Conservation (phyloP, 2,888 invertebrate species). For the Coenonympha arcania region DNA sequence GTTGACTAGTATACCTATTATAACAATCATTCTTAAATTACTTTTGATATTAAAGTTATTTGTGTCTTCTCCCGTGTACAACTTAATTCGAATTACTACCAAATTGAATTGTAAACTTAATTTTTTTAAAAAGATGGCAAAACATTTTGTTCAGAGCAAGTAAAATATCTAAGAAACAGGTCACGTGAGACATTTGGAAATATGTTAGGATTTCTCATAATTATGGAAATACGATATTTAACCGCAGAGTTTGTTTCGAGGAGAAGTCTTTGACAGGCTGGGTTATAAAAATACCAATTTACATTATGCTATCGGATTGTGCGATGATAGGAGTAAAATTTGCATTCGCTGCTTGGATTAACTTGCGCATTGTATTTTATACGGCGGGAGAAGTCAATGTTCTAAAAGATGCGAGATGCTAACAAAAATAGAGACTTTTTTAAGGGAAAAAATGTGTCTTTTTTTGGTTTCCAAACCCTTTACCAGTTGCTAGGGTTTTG, state of each 20-base stretch:
- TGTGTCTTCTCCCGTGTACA: no score
- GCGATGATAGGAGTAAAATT: background rate
- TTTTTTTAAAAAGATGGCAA: no score
- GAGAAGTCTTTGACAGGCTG: constrained; percentile 2
- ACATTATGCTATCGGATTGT: constrained; percentile 11
- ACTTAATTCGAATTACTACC: no score
- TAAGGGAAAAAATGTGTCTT: no score
- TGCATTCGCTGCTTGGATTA: background rate
- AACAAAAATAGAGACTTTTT: background rate
- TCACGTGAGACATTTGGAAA: background rate
- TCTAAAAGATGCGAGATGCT: background rate
- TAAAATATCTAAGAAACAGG: background rate
- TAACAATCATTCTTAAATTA: no score
- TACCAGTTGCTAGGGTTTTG: no score
- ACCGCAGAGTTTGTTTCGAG: background rate
- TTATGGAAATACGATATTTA: background rate
- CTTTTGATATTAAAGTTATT: no score
- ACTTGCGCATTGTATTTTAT: background rate
- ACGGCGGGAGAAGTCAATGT: background rate
- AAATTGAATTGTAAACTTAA: no score
- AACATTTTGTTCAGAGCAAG: no score
- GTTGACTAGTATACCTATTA: background rate
- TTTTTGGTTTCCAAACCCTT: no score
- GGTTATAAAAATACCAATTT: constrained; percentile 19
- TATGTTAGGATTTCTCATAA: background rate